A percentile compares a stretch with the other conserved stretches of the same genome.
Conservation (phyloP, 2,888 invertebrate genomes). For the Netelia fuscicornis region DNA sequence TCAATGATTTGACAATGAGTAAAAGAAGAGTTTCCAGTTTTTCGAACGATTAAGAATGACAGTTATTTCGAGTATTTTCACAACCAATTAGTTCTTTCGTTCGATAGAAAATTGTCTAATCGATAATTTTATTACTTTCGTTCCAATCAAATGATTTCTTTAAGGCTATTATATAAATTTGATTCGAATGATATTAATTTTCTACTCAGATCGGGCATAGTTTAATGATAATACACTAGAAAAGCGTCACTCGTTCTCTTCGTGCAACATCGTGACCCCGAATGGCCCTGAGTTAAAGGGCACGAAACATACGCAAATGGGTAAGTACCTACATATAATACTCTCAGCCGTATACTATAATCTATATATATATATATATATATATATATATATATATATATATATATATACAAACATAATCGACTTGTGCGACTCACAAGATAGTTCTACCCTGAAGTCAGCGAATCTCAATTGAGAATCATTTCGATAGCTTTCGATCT, state of each 20-base stretch:
- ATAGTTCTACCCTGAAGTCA: conserved; percentile 30
- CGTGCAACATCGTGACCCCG: conserved; percentile 54
- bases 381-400: background rate
- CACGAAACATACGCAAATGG: conserved; percentile 58
- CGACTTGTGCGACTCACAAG: conserved; percentile 22
- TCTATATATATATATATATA: background rate
- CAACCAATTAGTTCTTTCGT: too few species aligned
- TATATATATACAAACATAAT: background rate
- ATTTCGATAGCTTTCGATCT: conserved; percentile 54
- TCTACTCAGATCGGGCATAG: too few species aligned
- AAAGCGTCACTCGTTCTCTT: conserved; percentile 54
- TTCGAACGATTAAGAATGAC: too few species aligned
- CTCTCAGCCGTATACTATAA: conserved; percentile 5
- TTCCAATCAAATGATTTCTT: too few species aligned
- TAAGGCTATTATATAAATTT: too few species aligned
- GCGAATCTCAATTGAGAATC: conserved; percentile 52
- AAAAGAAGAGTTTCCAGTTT: too few species aligned
- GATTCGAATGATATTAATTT: too few species aligned
- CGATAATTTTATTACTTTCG: too few species aligned
- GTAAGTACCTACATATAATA: conserved; percentile 38
- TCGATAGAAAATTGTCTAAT: too few species aligned
- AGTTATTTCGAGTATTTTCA: too few species aligned
- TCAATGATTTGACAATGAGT: background rate
- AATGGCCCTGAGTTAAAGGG: conserved; percentile 51
- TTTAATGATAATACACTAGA: too few species aligned